Evolutionary conservation across 92 coral and sea anemone genomes (phyloP).

Genomic region (Heteractis magnifica): DNA sequence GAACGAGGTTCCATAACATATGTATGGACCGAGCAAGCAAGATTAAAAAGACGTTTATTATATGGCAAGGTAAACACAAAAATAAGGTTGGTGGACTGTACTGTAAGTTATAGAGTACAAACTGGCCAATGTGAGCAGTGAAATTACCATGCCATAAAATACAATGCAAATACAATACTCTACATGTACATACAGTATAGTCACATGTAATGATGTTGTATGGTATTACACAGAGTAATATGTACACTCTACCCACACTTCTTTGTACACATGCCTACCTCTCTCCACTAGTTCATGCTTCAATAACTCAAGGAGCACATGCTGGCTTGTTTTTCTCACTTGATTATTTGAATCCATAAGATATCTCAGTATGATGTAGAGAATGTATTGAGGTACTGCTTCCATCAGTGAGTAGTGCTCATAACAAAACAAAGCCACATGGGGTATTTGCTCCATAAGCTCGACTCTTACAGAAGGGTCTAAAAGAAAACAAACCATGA

Average conservation of each 20-base stretch:
- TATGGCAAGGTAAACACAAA: too few species aligned
- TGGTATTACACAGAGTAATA: background rate
- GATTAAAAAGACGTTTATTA: too few species aligned
- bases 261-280: slow-evolving; percentile 43
- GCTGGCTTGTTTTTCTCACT: slow-evolving; percentile 98
- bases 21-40: too few species aligned
- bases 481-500: slow-evolving; percentile 19
- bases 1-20: too few species aligned
- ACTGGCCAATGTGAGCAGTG: too few species aligned
- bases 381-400: slow-evolving; percentile 91
- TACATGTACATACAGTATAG: too few species aligned
- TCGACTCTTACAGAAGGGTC: slow-evolving; percentile 98
- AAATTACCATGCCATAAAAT: too few species aligned
- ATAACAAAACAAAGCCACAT: slow-evolving; percentile 93
- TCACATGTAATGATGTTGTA: background rate
- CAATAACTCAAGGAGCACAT: slow-evolving; percentile 83
- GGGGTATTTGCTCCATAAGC: slow-evolving; percentile 98
- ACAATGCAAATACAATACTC: too few species aligned
- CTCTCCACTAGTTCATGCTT: slow-evolving; percentile 95
- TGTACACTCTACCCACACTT: background rate
- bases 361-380: slow-evolving; percentile 85
- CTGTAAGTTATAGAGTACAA: too few species aligned
- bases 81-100: too few species aligned
- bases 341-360: slow-evolving; percentile 95
- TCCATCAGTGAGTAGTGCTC: slow-evolving; percentile 89